Base-by-base conservation (phyloP, 2,888 invertebrate species). In the Nasonovia ribisnigri region DNA sequence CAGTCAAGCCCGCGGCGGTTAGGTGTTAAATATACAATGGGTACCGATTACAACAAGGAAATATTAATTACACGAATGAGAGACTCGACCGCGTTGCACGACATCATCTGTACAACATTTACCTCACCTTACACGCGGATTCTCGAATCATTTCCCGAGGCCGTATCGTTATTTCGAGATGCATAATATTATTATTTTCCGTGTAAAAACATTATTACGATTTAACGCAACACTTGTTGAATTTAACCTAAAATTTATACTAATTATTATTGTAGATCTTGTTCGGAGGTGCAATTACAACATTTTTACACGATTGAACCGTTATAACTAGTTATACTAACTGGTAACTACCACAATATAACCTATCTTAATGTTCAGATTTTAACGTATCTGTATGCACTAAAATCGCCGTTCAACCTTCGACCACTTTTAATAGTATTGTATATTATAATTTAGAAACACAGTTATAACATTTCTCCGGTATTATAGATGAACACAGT, bases 301-400 rank as follows among this genome's bases (percentile, higher is more conserved):
- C 8, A 51, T 67, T 51, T 77, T 51, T 67, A 90, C 90, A 46
- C 48, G 67, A 51, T 16, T 26, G 77, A 90, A 90, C 90, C 90
- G 90, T 90, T 90, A 77, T 36, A 77, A 77, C 77, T 36, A 77
- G 77, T 60, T 90, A 90, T 67, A 48, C 43, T 46, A 67, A 90
- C 60, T 46, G 43, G 57, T 43, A 57, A 88, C 43, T 6, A 60
- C 24, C 20, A 60, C 46, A 24, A 46, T 54, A 43, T 54, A 88
- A 43, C 77, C 77, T 77, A 77, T 77, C 43, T 88, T 57, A 29
- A 1, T 29, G 16, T 89, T 57, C 57, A 57, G 1, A 29, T 89
- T 89, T 60, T n/a, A n/a, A 46, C n/a, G 24, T 24, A 60, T n/a
- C 20, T 11, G 26, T 57, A 48, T 77, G 20, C 16, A 48, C 13